Percentiles rank a stretch among this genome's conserved stretches.
Conservation (phyloP, 2,113 vertebrate genomes). For the Syngnathus floridae region DNA sequence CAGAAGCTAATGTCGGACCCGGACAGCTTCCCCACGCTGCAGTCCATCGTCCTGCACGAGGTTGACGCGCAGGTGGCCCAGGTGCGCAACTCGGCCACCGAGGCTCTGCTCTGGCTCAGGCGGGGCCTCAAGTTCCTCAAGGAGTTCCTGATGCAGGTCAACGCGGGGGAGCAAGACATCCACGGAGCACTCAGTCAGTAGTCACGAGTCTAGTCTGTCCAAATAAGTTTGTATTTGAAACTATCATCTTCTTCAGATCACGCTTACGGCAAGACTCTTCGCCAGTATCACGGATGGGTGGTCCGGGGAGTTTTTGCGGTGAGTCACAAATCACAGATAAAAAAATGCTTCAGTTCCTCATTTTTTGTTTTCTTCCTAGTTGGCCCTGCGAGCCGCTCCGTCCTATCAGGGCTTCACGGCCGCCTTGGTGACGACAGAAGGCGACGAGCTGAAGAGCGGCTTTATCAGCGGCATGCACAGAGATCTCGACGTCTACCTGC, state of each 20-base stretch:
- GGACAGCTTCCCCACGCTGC: slow-evolving; percentile 82
- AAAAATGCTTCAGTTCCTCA: background rate
- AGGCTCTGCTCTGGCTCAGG: slow-evolving; percentile 93
- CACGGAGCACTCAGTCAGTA: slow-evolving; percentile 91
- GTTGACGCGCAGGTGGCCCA: slow-evolving; percentile 75
- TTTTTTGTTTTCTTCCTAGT: slow-evolving; percentile 52
- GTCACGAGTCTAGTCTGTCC: background rate
- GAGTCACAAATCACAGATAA: slow-evolving; percentile 30
- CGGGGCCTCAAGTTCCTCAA: slow-evolving; percentile 94
- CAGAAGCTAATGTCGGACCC: slow-evolving; percentile 90
- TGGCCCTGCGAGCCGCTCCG: slow-evolving; percentile 90
- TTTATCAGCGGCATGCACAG: slow-evolving; percentile 81
- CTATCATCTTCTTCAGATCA: slow-evolving; percentile 69
- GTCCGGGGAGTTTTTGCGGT: slow-evolving; percentile 95
- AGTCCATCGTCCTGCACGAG: slow-evolving; percentile 92
- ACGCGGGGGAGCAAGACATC: slow-evolving; percentile 83
- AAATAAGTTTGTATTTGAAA: background rate
- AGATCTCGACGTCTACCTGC: slow-evolving; percentile 87
- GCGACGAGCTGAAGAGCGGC: slow-evolving; percentile 77
- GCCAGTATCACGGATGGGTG: slow-evolving; percentile 96
- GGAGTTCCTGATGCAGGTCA: slow-evolving; percentile 87
- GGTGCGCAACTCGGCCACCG: slow-evolving; percentile 91
- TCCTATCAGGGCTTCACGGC: slow-evolving; percentile 84
- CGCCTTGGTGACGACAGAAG: slow-evolving; percentile 80
- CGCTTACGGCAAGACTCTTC: slow-evolving; percentile 88